These are phyloP conservation scores for Cebuella pygmaea DNA, from an alignment of 2,797 vertebrate species.

Conservation along the genomic window DNA sequence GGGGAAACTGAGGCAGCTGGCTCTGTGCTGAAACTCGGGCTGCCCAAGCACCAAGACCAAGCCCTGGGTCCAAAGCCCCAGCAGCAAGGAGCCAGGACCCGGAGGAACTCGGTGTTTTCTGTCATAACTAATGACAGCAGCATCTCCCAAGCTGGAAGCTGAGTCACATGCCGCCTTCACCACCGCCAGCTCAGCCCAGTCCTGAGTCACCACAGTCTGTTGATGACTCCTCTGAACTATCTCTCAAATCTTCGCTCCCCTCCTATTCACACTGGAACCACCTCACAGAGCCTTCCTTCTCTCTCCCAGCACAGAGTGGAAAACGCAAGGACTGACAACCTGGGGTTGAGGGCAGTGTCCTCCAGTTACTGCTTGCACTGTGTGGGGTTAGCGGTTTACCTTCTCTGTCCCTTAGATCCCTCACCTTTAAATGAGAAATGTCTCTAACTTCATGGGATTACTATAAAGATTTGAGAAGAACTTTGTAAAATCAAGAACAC, in stretches of 20 bases:
- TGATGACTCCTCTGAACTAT: not conserved
- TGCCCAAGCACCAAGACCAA: not conserved
- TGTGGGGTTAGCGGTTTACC: not conserved
- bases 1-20: not conserved
- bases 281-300: not conserved
- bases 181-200: not conserved
- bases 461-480: not conserved
- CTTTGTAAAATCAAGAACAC: not conserved
- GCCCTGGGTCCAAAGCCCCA: not conserved
- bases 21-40: not conserved
- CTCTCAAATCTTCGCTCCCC: not conserved
- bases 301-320: not conserved
- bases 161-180: constrained; percentile 2
- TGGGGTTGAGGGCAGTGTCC: not conserved
- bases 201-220: not conserved
- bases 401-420: not conserved
- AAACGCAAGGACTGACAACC: not conserved
- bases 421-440: not conserved
- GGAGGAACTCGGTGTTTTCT: not conserved
- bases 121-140: not conserved
- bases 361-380: not conserved
- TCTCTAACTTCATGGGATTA: not conserved
- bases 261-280: not conserved
- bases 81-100: not conserved
- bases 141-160: not conserved